phyloP scores from a whole-genome alignment of 2,797 vertebrate species.

The Myotis planiceps region DNA sequence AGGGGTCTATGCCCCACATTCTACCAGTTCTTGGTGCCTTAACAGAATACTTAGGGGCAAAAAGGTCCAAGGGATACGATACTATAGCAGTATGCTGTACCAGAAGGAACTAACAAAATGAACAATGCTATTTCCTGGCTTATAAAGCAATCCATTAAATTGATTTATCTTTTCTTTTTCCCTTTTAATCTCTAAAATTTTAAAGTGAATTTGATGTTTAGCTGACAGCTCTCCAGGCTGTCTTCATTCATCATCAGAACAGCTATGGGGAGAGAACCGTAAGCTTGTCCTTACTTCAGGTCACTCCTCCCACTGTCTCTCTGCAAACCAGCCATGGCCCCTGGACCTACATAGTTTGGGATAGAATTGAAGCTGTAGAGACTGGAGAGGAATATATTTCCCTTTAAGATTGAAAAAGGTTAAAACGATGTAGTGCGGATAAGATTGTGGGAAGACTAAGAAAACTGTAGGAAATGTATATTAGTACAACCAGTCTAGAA shows the following conservation, averaged over 20 bases:
- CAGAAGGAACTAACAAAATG: neutral
- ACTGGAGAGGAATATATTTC: neutral
- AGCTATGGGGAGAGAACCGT: neutral
- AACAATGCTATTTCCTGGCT: constrained; percentile 29
- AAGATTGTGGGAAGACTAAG: neutral
- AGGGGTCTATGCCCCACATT: neutral
- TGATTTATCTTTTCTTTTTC: constrained; percentile 48
- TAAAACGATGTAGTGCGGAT: neutral
- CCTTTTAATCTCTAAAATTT: constrained; percentile 55
- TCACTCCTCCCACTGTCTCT: neutral
- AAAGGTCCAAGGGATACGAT: neutral
- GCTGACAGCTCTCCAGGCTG: neutral
- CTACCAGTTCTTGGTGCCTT: neutral
- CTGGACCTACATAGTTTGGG: neutral
- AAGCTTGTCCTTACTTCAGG: neutral
- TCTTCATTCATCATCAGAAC: constrained; percentile 3
- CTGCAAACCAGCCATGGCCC: neutral
- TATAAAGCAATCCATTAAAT: constrained; percentile 22
- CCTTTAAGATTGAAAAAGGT: neutral
- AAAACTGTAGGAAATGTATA: neutral
- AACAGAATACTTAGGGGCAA: neutral
- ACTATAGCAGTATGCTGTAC: neutral
- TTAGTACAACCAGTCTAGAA: neutral
- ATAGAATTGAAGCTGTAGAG: neutral
- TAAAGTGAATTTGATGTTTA: constrained; percentile 40